These are phyloP conservation scores for Timandra comae DNA, from an alignment of 2,888 invertebrate species.

Conservation along the genomic window DNA sequence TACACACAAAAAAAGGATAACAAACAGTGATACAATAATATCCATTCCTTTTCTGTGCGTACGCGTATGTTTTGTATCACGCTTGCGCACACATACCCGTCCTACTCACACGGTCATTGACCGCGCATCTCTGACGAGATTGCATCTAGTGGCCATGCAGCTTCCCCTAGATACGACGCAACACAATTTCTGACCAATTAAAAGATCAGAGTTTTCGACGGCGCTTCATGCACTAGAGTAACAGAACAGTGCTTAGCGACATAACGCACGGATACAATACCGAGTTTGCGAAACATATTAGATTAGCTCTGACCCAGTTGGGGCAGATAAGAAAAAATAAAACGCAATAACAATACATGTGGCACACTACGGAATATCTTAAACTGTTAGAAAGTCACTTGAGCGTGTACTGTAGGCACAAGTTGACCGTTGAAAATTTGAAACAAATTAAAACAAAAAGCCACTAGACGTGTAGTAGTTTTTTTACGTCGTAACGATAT, in stretches of 20 bases:
- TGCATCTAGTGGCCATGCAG: constrained; percentile 73
- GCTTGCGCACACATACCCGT: constrained; percentile 44
- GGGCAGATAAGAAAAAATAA: constrained; percentile 55
- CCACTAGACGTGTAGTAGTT: constrained; percentile 49
- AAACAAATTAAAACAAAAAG: constrained; percentile 52
- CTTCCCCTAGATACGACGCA: constrained; percentile 65
- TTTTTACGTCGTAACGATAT: constrained; percentile 63
- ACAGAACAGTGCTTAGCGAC: constrained; percentile 21
- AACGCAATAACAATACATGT: constrained; percentile 37
- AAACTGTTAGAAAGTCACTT: constrained; percentile 11
- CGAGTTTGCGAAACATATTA: constrained; percentile 40
- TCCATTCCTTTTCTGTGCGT: constrained; percentile 74
- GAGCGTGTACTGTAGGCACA: constrained; percentile 7
- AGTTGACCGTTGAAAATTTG: constrained; percentile 48
- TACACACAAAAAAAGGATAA: constrained; percentile 49
- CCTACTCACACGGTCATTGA: constrained; percentile 64
- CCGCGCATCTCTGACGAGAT: constrained; percentile 71
- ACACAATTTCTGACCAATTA: constrained; percentile 68
- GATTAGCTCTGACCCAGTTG: constrained; percentile 57
- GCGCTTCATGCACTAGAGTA: no score
- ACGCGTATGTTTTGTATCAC: constrained; percentile 63
- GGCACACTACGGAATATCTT: constrained; percentile 23
- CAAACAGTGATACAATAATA: constrained; percentile 69
- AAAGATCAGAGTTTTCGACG: constrained; percentile 38
- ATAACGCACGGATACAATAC: constrained; percentile 9